phyloP scores from a whole-genome alignment of 2,797 vertebrate genomes.

The Chloroceryle amazona region DNA sequence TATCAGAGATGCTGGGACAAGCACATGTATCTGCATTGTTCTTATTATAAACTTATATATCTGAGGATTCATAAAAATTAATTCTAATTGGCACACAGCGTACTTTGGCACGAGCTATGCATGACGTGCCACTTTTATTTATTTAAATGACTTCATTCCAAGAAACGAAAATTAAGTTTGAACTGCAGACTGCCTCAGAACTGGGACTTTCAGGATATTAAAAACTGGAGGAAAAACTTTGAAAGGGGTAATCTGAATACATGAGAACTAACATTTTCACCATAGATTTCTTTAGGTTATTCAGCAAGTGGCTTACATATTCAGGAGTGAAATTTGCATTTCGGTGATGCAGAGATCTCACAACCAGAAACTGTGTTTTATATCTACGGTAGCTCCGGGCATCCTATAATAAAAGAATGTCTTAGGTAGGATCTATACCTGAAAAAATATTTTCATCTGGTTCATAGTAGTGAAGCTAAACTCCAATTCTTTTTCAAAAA shows the following conservation, averaged over 20 bases:
- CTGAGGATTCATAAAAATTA: conserved; percentile 36
- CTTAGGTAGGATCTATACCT: background rate
- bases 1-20: background rate
- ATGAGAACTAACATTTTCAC: conserved; percentile 28
- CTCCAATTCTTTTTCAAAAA: conserved; percentile 8
- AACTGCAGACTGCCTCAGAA: conserved; percentile 50
- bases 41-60: conserved; percentile 8
- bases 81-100: background rate
- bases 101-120: conserved; percentile 16
- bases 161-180: conserved; percentile 59
- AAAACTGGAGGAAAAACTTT: conserved; percentile 49
- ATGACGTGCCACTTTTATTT: conserved; percentile 57
- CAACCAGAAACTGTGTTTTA: conserved; percentile 53
- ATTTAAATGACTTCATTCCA: conserved; percentile 66
- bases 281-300: conserved; percentile 57
- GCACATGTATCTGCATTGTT: background rate
- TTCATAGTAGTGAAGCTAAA: background rate
- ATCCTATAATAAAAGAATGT: conserved; percentile 8
- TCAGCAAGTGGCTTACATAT: conserved; percentile 60
- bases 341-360: conserved; percentile 51
- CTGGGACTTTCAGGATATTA: conserved; percentile 53
- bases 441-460: conserved; percentile 19
- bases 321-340: conserved; percentile 63
- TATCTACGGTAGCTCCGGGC: conserved; percentile 47
- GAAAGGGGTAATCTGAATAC: conserved; percentile 19